These are phyloP conservation scores for Scrobipalpa atriplicella DNA, from an alignment of 2,888 invertebrate genomes.

Conservation along the genomic window DNA sequence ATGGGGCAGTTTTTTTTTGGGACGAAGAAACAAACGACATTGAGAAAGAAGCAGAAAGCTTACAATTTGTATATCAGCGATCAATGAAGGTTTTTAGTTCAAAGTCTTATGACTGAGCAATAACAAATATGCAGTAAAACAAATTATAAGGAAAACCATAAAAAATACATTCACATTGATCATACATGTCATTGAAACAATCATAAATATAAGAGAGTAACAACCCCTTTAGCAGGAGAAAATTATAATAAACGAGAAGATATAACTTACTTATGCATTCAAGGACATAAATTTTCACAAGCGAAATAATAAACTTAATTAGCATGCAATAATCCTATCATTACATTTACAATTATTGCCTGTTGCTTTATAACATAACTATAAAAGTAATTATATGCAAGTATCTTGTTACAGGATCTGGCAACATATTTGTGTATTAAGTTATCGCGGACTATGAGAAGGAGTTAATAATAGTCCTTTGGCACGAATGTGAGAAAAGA, in stretches of 20 bases:
- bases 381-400: slow-evolving; percentile 36
- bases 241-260: slow-evolving; percentile 1
- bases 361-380: slow-evolving; percentile 37
- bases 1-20: no score
- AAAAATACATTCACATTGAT: not conserved
- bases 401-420: slow-evolving; percentile 28
- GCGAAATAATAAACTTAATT: slow-evolving; percentile 40
- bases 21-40: no score
- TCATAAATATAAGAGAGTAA: slow-evolving; percentile 1
- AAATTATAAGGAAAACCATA: not conserved
- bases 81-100: no score
- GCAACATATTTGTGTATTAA: slow-evolving; percentile 63
- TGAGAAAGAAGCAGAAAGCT: no score
- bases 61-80: no score
- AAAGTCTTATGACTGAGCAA: not conserved
- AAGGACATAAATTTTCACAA: slow-evolving; percentile 44
- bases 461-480: slow-evolving; percentile 68
- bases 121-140: not conserved
- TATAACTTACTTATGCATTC: slow-evolving; percentile 32
- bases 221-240: not conserved
- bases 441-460: slow-evolving; percentile 57
- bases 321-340: slow-evolving; percentile 48
- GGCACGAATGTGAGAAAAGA: slow-evolving; percentile 57
- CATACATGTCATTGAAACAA: not conserved
- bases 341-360: slow-evolving; percentile 42